Evolutionary conservation across 2,797 vertebrate species (phyloP), one percentile per base, ranked within the genome.

Genomic region (Falco columbarius): DNA sequence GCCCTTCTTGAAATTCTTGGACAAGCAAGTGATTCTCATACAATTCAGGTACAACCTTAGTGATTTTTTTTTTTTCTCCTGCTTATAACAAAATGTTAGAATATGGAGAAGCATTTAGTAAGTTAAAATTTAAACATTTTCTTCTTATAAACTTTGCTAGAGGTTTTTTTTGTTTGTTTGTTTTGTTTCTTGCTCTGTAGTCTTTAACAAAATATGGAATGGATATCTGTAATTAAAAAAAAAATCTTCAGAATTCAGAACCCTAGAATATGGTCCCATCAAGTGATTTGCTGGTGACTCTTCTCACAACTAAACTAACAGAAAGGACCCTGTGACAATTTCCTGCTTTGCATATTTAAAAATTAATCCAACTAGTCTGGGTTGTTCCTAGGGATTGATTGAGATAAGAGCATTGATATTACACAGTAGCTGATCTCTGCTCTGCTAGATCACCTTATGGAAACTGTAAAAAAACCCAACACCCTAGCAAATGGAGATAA

Each of bases 1-100:
- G 98, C 91, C 74, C 98, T 98, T 86, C 95, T 98, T 92, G 98
- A 98, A 97, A 98, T 98, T 97, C 98, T 98, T 76, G 98, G 98
- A 84, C 98, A 98, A 97, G 98, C 98, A 91, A 98, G 98, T 84
- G 98, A 98, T 96, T 98, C 98, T 52, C 98, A 98, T 34, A 98
- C 98, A 68, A 98, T 98, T 86, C 98, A 98, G 98, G 98, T 98
- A 97, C 8, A 51, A 34, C 32, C 12, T 30, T 49, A 82, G 22
- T 52, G 12, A 68, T 59, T 81, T 9, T 81, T 49, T 72, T 66
- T 54, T 66, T 68, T 38, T 26, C 66, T 68, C 36, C 34, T 82
- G 7, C 13, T 68, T 90, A 23, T 23, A 67, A 62, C 6, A 8
- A 36, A 30, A 74, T 67, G 49, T 2, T 30, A 23, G 6, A 27